Evolutionary conservation across 2,113 vertebrate genomes (phyloP), one percentile per base, ranked within the genome.

Genomic region (Platanista minor): DNA sequence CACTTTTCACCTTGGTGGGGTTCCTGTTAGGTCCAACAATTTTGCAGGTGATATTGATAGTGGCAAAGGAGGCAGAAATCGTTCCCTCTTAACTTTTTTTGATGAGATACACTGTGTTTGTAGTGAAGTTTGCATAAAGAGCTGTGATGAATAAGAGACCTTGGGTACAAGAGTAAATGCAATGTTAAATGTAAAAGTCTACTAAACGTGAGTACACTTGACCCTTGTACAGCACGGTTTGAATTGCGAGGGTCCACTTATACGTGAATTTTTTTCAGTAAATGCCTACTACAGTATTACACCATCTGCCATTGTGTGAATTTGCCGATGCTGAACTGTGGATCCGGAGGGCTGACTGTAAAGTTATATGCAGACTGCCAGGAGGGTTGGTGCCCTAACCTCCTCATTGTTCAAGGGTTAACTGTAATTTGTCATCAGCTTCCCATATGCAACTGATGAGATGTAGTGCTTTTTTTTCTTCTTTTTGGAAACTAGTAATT

Each of bases 1-100:
- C 77, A 82, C 92, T 91, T 96, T 67, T 77, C 69, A 91, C 83
- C 62, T 90, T 83, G 77, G 85, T 67, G 62, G 92, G 86, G 94
- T 89, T 95, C 91, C 92, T 83, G 33, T 57, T 39, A 57, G 39
- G 57, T 59, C 71, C 46, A 78, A 12, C 46, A 25, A 25, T 92
- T 61, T 14, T 69, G 39, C 93, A 89, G 86, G 71, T 41, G n/a
- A 74, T 49, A 46, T 94, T 91, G 88, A 84, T 29, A 49, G 72
- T 86, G 81, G 75, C 49, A 89, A 88, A 87, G 52, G 71, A 94
- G 61, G 57, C n/a, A 41, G 57, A 39, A 87, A 57, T 52, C 14
- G 67, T 71, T 82, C 41, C 52, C 23, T 33, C 10, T 72, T 87
- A 64, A 91, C 14, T 87, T 54, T 6, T 52, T 78, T 72, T 13